Evolutionary conservation across 2,113 vertebrate genomes (phyloP).

Genomic region (Cavia aperea): DNA sequence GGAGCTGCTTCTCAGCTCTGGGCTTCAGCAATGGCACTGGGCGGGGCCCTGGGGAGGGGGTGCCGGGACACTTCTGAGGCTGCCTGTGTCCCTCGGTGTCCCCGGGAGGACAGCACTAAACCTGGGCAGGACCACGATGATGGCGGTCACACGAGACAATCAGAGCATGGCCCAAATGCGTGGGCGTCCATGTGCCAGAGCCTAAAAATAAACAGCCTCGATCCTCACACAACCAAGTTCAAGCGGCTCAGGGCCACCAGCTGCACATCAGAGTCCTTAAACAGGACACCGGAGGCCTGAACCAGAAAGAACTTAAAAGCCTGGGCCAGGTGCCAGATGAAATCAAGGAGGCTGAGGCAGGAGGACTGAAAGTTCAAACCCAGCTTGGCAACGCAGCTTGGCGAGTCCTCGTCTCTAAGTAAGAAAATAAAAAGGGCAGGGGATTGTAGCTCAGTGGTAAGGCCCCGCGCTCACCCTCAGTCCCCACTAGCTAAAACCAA

Average conservation of each 20-base stretch:
- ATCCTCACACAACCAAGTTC: neutral
- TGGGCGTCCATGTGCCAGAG: neutral
- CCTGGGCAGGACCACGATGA: neutral
- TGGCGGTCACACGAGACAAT: accelerated
- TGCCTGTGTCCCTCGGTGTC: neutral
- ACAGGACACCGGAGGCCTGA: neutral
- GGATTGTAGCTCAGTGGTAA: neutral
- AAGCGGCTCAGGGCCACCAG: neutral
- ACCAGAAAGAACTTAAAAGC: neutral
- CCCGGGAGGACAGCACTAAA: accelerated
- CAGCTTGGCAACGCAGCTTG: neutral
- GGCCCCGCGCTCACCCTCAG: neutral
- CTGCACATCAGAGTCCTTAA: neutral
- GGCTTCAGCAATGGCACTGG: neutral
- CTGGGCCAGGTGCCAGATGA: neutral
- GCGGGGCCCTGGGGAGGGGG: neutral
- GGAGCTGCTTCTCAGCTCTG: neutral
- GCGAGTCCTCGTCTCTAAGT: neutral
- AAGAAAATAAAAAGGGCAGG: neutral
- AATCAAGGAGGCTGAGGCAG: neutral
- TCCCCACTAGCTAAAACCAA: too few relatives aligned
- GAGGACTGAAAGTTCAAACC: neutral
- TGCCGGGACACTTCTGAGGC: neutral
- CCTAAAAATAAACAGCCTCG: neutral
- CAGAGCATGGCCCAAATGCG: neutral